Evolutionary conservation across 2,797 vertebrate species (phyloP).

Genomic region (Coilia nasus): DNA sequence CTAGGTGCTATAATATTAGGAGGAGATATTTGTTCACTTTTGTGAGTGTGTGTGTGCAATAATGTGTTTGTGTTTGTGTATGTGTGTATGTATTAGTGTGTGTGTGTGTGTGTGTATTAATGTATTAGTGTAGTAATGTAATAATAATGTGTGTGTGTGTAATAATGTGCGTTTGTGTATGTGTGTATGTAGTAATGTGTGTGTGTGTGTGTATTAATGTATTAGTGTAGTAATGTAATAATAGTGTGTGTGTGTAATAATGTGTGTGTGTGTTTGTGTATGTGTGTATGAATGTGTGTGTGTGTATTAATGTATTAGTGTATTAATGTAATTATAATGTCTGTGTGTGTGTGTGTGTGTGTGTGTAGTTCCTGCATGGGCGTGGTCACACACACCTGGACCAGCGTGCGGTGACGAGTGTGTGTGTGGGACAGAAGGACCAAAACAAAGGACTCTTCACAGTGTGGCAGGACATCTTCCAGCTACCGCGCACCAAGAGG

Average conservation of each 20-base stretch:
- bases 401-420: slow-evolving; percentile 74
- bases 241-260: background rate
- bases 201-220: too few relatives aligned
- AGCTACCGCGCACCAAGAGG: slow-evolving; percentile 86
- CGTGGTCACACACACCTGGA: slow-evolving; percentile 84
- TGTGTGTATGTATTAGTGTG: background rate
- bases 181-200: too few relatives aligned
- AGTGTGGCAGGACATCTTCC: slow-evolving; percentile 95
- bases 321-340: too few relatives aligned
- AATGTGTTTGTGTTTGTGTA: too few relatives aligned
- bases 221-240: too few relatives aligned
- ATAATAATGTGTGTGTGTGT: slow-evolving; percentile 33
- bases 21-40: background rate
- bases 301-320: background rate
- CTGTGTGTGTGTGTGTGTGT: slow-evolving; percentile 13
- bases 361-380: slow-evolving; percentile 85
- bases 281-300: slow-evolving; percentile 53
- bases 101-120: background rate
- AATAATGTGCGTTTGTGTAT: slow-evolving; percentile 76
- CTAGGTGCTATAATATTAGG: too few relatives aligned
- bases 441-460: slow-evolving; percentile 93
- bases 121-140: too few relatives aligned
- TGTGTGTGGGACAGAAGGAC: slow-evolving; percentile 90
- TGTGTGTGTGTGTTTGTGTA: background rate
- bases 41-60: too few relatives aligned